phyloP scores from a whole-genome alignment of 92 coral and sea anemone genomes.

The Desmophyllum pertusum region DNA sequence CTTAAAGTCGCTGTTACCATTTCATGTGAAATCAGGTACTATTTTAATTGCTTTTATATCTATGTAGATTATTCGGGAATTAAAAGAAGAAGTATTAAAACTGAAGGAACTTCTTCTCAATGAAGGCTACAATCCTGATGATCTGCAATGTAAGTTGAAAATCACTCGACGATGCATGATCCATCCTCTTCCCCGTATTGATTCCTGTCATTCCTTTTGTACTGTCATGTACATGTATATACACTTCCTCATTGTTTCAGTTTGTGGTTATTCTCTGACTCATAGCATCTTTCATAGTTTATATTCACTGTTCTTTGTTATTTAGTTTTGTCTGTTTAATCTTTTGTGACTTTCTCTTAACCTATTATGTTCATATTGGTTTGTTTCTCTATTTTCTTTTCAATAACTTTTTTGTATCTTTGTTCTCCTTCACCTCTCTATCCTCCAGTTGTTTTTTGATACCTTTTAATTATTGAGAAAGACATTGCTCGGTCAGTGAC shows the following conservation, averaged over 20 bases:
- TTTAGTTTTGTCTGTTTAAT: background rate
- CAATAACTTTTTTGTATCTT: background rate
- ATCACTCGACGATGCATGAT: background rate
- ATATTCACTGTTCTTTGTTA: background rate
- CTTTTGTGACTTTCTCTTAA: background rate
- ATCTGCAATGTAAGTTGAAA: constrained; percentile 68
- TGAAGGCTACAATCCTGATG: constrained; percentile 88
- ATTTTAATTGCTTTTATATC: background rate
- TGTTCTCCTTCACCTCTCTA: too few species aligned
- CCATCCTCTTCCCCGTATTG: background rate
- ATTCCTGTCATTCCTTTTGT: background rate
- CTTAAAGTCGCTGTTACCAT: background rate
- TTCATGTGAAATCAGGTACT: background rate
- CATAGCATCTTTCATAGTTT: too few species aligned
- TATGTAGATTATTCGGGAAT: constrained; percentile 90
- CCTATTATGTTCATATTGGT: too few species aligned
- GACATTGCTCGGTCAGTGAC: too few species aligned
- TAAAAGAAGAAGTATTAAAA: constrained; percentile 90
- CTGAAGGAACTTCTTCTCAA: constrained; percentile 80
- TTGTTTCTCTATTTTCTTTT: too few species aligned
- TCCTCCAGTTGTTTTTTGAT: too few species aligned
- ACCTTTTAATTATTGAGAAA: too few species aligned
- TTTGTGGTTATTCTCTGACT: too few species aligned
- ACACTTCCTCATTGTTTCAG: too few species aligned
- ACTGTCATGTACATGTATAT: too few species aligned